Evolutionary conservation across 2,888 invertebrate species (phyloP), one percentile per base, ranked within the genome.

Genomic region (Itoplectis maculator): DNA sequence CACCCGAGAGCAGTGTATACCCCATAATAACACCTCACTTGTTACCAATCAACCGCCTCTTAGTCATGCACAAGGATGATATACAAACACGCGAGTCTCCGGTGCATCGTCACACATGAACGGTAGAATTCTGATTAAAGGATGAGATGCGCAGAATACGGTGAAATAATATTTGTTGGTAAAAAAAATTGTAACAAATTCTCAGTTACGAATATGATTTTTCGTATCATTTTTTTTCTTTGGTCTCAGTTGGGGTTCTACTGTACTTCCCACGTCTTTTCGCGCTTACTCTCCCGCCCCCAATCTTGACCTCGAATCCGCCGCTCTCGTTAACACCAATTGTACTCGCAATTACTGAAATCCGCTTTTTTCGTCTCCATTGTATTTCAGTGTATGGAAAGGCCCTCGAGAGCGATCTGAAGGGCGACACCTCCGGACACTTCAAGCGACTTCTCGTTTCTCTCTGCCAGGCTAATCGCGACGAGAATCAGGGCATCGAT

Each of bases 381-480:
- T 69, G 81, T 85, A 70, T 93, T 93, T 78, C 92, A 97, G 97
- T 97, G 90, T 98, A 96, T 93, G 96, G 95, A 87, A 97, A 95
- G 92, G 93, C 95, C 80, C 93, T 99, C 85, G 98, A 98, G 91
- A 95, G 95, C 7, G 98, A 98, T 91, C 94, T 99, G 88, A 96
- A 96, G 91, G 97, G 96, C 69, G 99, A 99, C 92, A 98, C 98
- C 7, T 98, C 98, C 11, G 99, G 99, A n/a, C 97, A 98, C 93
- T 99, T 99, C 94, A 97, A 97, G 93, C 95, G 98, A 81, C 94
- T 99, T 68, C 95, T 98, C 88, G 96, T 99, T 23, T 98, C 98
- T 0, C 94, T 98, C 70, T 96, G 96, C 87, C 96, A 96, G 94
- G 97, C 97, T 79, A 98, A 97, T 91, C 96, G 99, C 66, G 97